phyloP scores from a whole-genome alignment of 1,140 invertebrate species.

The Elysia chlorotica region DNA sequence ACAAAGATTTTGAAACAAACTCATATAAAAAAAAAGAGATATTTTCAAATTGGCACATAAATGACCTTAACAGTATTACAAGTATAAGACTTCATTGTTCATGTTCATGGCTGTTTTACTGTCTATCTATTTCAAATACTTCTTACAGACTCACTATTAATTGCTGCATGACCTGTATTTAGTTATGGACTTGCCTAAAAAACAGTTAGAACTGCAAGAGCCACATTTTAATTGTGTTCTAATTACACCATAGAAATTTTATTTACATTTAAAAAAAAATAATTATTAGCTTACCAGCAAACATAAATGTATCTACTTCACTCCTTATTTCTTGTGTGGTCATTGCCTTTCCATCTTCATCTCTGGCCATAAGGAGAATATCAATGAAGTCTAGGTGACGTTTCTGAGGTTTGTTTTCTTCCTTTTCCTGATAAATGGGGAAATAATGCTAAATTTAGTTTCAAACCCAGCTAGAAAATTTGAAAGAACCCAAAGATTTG shows the following conservation, averaged over 20 bases:
- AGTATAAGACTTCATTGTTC: too few relatives aligned
- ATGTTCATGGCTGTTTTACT: not conserved
- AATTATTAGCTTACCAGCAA: conserved; percentile 44
- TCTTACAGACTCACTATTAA: not conserved
- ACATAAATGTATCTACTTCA: conserved; percentile 43
- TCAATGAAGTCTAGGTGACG: conserved; percentile 32
- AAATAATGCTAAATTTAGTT: too few relatives aligned
- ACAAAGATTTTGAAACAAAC: too few relatives aligned
- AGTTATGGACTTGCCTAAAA: not conserved
- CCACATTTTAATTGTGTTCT: too few relatives aligned
- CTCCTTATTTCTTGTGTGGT: conserved; percentile 32
- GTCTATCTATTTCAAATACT: not conserved
- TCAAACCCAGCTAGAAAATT: too few relatives aligned
- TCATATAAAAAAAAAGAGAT: too few relatives aligned
- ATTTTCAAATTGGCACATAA: too few relatives aligned
- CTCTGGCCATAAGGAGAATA: conserved; percentile 31
- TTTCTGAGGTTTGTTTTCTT: conserved; percentile 1
- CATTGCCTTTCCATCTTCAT: conserved; percentile 29
- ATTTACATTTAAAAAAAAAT: not conserved
- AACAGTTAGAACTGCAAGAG: too few relatives aligned
- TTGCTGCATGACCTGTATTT: not conserved
- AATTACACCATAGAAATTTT: not conserved
- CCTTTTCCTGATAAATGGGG: too few relatives aligned
- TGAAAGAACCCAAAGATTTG: too few relatives aligned
- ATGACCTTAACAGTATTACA: too few relatives aligned